These are phyloP conservation scores for Balaenoptera acutorostrata DNA, from an alignment of 2,113 vertebrate genomes.

Conservation along the genomic window DNA sequence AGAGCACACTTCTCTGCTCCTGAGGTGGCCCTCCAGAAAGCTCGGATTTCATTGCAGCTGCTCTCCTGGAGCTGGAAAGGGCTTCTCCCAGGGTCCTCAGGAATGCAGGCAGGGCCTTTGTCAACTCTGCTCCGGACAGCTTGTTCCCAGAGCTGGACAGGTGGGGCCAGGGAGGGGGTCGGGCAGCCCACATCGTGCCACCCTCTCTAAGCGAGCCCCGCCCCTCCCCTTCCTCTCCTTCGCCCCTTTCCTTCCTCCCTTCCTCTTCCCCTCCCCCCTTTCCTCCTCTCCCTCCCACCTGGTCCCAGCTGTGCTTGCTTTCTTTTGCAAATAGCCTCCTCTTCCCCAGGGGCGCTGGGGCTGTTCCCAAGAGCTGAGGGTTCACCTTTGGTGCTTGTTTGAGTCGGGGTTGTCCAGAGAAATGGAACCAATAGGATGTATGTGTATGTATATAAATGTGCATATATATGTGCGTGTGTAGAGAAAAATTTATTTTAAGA, in stretches of 20 bases:
- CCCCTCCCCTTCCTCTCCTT: not conserved
- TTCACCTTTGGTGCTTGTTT: not conserved
- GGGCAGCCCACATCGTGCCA: not conserved
- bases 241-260: not conserved
- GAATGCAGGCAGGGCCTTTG: not conserved
- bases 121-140: not conserved
- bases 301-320: not conserved
- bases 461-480: not conserved
- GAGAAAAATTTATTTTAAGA: not conserved
- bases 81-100: not conserved
- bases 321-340: not conserved
- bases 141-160: not conserved
- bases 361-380: not conserved
- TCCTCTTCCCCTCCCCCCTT: not conserved
- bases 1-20: not conserved
- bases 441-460: not conserved
- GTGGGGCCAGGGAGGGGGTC: not conserved
- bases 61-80: not conserved
- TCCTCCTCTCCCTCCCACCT: not conserved
- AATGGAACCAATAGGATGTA: not conserved
- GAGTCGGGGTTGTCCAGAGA: not conserved
- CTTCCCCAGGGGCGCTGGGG: not conserved
- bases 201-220: not conserved
- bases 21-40: not conserved
- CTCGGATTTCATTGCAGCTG: conserved; percentile 45